Base-by-base conservation (phyloP, 2,888 invertebrate genomes). In the Diaperis boleti region DNA sequence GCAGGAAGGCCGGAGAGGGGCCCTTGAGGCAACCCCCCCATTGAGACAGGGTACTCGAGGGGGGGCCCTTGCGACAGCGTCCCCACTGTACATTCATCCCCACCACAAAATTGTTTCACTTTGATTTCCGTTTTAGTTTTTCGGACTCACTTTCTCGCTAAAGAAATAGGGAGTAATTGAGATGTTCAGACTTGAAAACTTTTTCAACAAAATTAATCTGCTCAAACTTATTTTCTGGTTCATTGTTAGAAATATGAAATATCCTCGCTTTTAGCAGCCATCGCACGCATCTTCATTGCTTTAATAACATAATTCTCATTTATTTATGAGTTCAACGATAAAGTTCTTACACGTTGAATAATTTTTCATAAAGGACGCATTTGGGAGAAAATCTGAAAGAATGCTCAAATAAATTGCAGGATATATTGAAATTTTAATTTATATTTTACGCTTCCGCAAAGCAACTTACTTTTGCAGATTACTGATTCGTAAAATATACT, bases 231-330 rank as follows among this genome's bases (percentile, higher is more conserved):
- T 49, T 33, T 33, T 26, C 17, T 31, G 17, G 35, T 49, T 49
- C 29, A 35, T 49, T 49, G 35, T 49, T 33, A 18, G 35, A 11
- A 47, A 47, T 10, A 31, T 14, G 22, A 31, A 49, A 33, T 49
- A 17, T 35, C 35, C 10, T 33, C 49, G 33, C 31, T 29, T 47
- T 13, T 11, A 47, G n/a, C 22, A 13, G 22, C 14, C 4, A n/a
- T 47, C 45, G 14, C 17, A 17, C 17, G 31, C 1, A 5, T 15
- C 37, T 37, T 7, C 7, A 22, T 22, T 7, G 44, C 44, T 44
- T 11, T 44, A 22, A 29, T 14, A 26, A 45, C 29, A 15, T 33
- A 33, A 47, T 47, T 47, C 33, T 8, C 31, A 35, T 49, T 49
- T 33, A 49, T 49, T 49, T 33, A 13, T 45, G 45, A 29, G 18